Percentiles rank a stretch among this genome's conserved stretches.
Evolutionary conservation across 1,140 invertebrate genomes (phyloP).

Genomic region (Apis florea): DNA sequence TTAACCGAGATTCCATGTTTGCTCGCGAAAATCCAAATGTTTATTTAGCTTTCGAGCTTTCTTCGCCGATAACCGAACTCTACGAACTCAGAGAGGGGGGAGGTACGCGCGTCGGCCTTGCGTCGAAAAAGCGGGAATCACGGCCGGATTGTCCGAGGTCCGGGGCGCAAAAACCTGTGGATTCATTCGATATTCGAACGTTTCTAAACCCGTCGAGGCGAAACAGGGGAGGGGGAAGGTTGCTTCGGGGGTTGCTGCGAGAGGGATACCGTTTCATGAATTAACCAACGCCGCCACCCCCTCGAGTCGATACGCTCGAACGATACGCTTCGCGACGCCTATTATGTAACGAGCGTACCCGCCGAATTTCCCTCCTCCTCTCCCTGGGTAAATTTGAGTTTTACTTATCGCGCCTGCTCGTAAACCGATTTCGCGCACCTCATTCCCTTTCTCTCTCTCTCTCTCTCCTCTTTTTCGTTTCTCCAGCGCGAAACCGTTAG

Average conservation of each 20-base stretch:
- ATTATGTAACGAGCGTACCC: slow-evolving; percentile 37
- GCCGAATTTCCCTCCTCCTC: slow-evolving; percentile 23
- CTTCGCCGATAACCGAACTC: no score
- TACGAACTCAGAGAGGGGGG: no score
- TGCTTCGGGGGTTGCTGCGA: background rate
- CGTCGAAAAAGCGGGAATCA: background rate
- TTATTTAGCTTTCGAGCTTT: slow-evolving; percentile 1
- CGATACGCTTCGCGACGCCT: slow-evolving; percentile 51
- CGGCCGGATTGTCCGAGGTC: slow-evolving; percentile 19
- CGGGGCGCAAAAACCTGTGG: slow-evolving; percentile 39
- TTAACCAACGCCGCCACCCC: slow-evolving; percentile 58
- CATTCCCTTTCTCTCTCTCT: background rate
- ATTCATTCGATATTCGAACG: slow-evolving; percentile 57
- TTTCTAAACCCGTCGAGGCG: slow-evolving; percentile 35
- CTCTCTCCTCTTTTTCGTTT: background rate
- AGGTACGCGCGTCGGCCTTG: no score
- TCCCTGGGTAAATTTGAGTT: slow-evolving; percentile 40
- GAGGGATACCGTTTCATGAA: slow-evolving; percentile 65
- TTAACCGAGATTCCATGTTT: background rate
- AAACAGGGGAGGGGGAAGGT: background rate
- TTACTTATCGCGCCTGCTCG: background rate
- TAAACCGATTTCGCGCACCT: slow-evolving; percentile 39
- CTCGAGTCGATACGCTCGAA: slow-evolving; percentile 28
- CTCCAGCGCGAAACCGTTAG: background rate
- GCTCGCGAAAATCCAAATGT: slow-evolving; percentile 24